phyloP scores from a whole-genome alignment of 2,888 invertebrate species.

The Brassicogethes aeneus region DNA sequence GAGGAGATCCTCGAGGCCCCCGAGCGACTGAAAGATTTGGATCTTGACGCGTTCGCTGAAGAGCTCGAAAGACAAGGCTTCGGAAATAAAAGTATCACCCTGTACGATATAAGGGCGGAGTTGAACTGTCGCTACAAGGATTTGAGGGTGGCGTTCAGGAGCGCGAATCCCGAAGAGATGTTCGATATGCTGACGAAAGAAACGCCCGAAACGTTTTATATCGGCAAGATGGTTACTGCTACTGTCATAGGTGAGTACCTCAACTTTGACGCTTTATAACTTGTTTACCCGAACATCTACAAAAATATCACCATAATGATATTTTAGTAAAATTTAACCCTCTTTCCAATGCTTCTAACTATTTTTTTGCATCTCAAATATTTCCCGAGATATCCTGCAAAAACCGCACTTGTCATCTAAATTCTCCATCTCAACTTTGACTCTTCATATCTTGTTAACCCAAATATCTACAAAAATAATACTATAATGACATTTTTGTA shows the following conservation, averaged over 20 bases:
- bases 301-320: too few species aligned
- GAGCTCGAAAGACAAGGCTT: constrained; percentile 81
- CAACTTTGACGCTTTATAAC: too few species aligned
- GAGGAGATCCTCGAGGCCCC: constrained; percentile 97
- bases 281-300: too few species aligned
- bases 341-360: too few species aligned
- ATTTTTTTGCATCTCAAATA: too few species aligned
- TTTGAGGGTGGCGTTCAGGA: constrained; percentile 65
- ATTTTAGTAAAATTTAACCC: too few species aligned
- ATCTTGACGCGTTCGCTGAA: constrained; percentile 96
- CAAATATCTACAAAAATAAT: too few species aligned
- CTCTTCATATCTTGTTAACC: too few species aligned
- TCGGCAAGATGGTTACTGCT: constrained; percentile 77
- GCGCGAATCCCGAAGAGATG: constrained; percentile 76
- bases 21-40: constrained; percentile 88
- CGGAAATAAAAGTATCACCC: constrained; percentile 81
- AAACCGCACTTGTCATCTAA: too few species aligned
- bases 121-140: constrained; percentile 91
- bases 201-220: constrained; percentile 86
- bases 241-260: constrained; percentile 70
- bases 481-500: too few species aligned
- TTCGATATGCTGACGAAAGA: constrained; percentile 97
- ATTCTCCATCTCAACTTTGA: too few species aligned
- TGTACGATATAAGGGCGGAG: constrained; percentile 96
- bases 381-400: too few species aligned